A percentile compares a stretch with the other conserved stretches of the same genome.
phyloP scores from a whole-genome alignment of 2,113 vertebrate genomes.

The Takifugu bimaculatus region DNA sequence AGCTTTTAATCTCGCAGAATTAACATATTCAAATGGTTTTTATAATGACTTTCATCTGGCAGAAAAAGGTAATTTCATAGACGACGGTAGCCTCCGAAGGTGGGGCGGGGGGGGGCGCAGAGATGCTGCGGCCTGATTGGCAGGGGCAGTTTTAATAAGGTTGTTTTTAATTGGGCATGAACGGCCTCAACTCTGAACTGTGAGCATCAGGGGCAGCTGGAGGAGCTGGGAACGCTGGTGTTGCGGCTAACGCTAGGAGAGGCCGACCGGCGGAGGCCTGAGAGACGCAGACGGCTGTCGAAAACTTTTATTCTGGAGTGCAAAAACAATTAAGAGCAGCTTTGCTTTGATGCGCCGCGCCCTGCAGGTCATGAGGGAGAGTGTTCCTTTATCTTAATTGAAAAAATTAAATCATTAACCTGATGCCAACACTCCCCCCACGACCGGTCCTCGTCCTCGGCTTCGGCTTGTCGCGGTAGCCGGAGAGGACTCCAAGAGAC shows the following conservation, averaged over 20 bases:
- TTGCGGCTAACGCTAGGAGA: too few relatives aligned
- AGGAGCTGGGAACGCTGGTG: too few relatives aligned
- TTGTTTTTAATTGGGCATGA: constrained; percentile 42
- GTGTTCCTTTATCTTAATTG: constrained; percentile 77
- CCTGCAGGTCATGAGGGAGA: constrained; percentile 70
- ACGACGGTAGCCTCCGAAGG: constrained; percentile 28
- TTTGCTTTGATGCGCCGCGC: constrained; percentile 71
- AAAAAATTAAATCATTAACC: constrained; percentile 80
- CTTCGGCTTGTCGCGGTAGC: neutral
- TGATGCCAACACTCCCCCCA: constrained; percentile 66
- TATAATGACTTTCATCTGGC: constrained; percentile 67
- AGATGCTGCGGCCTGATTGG: constrained; percentile 31
- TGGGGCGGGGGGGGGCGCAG: constrained; percentile 30
- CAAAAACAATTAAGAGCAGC: constrained; percentile 61
- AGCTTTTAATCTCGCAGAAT: constrained; percentile 65
- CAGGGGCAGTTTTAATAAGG: constrained; percentile 15
- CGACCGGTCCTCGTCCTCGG: constrained; percentile 41
- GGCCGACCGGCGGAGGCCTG: too few relatives aligned
- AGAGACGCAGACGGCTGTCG: too few relatives aligned
- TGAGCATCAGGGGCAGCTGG: constrained; percentile 6
- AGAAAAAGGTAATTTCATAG: constrained; percentile 62
- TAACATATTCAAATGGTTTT: constrained; percentile 69
- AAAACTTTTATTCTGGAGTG: constrained; percentile 54
- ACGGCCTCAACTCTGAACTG: constrained; percentile 54
- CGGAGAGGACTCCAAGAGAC: neutral